Percentiles rank a stretch among this genome's conserved stretches.
Conservation (phyloP, 1,140 invertebrate genomes). For the Prorops nasuta region DNA sequence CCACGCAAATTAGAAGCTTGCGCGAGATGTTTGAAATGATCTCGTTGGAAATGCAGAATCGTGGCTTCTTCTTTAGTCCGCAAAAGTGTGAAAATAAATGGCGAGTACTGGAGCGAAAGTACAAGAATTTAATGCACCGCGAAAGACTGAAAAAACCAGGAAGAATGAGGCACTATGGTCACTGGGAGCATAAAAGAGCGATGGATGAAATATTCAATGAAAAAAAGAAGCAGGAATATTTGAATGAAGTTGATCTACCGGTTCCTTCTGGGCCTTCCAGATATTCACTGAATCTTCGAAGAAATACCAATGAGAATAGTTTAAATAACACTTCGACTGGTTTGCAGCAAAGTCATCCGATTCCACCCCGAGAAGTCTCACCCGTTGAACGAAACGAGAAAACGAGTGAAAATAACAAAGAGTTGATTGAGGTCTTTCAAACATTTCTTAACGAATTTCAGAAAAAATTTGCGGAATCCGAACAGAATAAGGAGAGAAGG, state of each 20-base stretch:
- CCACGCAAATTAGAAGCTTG: constrained; percentile 38
- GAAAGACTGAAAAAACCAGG: constrained; percentile 42
- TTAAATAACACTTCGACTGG: no score
- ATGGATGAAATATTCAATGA: constrained; percentile 43
- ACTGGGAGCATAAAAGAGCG: constrained; percentile 37
- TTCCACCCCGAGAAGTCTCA: no score
- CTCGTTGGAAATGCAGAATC: constrained; percentile 43
- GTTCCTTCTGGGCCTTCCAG: constrained; percentile 17
- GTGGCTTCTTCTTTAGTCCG: constrained; percentile 40
- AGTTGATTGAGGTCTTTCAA: no score
- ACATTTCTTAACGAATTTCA: constrained; percentile 25
- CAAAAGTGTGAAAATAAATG: constrained; percentile 47
- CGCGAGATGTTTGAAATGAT: constrained; percentile 49
- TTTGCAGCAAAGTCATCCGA: no score
- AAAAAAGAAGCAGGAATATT: constrained; percentile 29
- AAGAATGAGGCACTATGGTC: constrained; percentile 34
- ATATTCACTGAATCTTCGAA: constrained; percentile 20
- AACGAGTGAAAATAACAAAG: constrained; percentile 2
- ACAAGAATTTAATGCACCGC: constrained; percentile 39
- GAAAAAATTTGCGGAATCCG: constrained; percentile 24
- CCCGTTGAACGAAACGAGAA: not conserved
- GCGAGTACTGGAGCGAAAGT: constrained; percentile 43
- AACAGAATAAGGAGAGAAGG: constrained; percentile 37
- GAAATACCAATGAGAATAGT: no score
- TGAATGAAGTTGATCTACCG: constrained; percentile 28